Percentiles rank a stretch among this genome's conserved stretches.
Conservation (phyloP, 2,888 invertebrate genomes). For the Ophonus ardosiacus region DNA sequence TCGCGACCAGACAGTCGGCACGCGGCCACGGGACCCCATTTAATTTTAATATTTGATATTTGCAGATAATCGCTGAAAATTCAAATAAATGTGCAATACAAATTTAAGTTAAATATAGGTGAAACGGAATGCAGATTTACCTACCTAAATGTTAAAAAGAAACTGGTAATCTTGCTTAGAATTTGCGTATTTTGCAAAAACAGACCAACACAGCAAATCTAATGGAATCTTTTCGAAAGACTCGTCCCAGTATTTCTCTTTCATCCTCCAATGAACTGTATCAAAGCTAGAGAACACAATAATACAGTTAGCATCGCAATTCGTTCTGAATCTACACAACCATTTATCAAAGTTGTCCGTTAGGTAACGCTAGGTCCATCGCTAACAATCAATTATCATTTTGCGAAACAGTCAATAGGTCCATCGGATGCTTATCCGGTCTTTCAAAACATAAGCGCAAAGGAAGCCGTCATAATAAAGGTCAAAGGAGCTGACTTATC, state of each 20-base stretch:
- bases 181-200: neutral
- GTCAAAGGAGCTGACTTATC: constrained; percentile 12
- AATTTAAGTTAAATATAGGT: too few species aligned
- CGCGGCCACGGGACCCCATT: too few species aligned
- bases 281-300: neutral
- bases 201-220: neutral
- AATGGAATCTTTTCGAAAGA: constrained; percentile 8
- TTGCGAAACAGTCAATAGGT: constrained; percentile 43
- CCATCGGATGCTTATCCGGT: constrained; percentile 50
- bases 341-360: constrained; percentile 36
- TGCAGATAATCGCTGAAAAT: too few species aligned
- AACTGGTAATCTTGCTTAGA: neutral
- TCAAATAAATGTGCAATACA: too few species aligned
- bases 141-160: too few species aligned
- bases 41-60: too few species aligned
- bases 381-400: constrained; percentile 39
- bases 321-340: constrained; percentile 11
- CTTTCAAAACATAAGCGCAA: constrained; percentile 22
- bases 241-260: neutral
- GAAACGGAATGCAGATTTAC: too few species aligned
- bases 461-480: constrained; percentile 44
- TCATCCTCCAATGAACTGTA: constrained; percentile 23
- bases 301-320: constrained; percentile 18
- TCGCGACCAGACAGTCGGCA: too few species aligned
- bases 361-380: constrained; percentile 17